These are phyloP conservation scores for Hyperoplus immaculatus DNA, from an alignment of 2,797 vertebrate genomes.

Conservation along the genomic window DNA sequence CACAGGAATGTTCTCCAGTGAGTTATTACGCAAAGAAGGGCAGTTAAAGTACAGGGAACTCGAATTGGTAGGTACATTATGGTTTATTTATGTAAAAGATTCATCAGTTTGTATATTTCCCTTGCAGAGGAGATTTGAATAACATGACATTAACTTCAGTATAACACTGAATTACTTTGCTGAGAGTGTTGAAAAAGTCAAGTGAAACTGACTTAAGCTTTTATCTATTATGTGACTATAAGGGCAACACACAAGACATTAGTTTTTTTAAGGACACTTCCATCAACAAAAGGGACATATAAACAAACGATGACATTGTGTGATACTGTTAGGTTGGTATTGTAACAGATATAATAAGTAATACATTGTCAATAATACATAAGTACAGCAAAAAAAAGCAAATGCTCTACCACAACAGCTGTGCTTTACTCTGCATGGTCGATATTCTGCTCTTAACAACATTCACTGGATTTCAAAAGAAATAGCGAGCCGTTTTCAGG, in stretches of 20 bases:
- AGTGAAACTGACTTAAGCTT: constrained; percentile 26
- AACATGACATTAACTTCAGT: constrained; percentile 36
- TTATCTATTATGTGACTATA: constrained; percentile 1
- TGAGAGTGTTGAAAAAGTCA: constrained; percentile 1
- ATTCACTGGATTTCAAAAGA: constrained; percentile 11
- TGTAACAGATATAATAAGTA: background rate
- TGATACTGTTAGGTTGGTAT: background rate
- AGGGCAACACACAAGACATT: background rate
- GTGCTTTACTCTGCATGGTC: constrained; percentile 7
- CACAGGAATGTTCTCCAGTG: constrained; percentile 47
- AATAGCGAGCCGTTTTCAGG: constrained; percentile 3
- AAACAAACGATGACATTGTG: background rate
- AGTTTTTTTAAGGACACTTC: constrained; percentile 1
- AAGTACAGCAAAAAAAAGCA: constrained; percentile 8
- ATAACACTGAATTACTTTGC: constrained; percentile 12
- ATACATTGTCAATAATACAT: background rate
- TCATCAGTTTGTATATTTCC: constrained; percentile 33
- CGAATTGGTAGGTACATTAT: constrained; percentile 55
- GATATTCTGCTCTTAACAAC: constrained; percentile 29
- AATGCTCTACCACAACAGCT: constrained; percentile 20
- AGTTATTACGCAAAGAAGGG: constrained; percentile 63
- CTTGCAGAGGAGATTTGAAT: constrained; percentile 35
- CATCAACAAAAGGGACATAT: background rate
- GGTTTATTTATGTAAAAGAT: constrained; percentile 35
- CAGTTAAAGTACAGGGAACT: constrained; percentile 66